A percentile compares a stretch with the other conserved stretches of the same genome.
phyloP scores from a whole-genome alignment of 2,888 invertebrate species.

The Andrena dorsata region DNA sequence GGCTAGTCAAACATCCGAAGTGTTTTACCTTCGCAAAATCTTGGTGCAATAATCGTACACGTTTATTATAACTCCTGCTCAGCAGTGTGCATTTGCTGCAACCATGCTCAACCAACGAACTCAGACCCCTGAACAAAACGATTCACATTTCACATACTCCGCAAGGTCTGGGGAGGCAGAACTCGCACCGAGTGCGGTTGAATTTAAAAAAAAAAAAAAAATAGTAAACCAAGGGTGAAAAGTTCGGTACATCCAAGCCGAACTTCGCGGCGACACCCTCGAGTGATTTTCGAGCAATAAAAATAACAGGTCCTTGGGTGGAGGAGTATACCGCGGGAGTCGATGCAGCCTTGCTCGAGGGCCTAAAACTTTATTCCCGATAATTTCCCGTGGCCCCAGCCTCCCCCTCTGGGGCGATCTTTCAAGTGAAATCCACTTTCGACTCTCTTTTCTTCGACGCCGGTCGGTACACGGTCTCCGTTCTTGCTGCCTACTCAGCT shows the following conservation, averaged over 20 bases:
- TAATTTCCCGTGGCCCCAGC: slow-evolving; percentile 44
- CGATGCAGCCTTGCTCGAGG: slow-evolving; percentile 18
- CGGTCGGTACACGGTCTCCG: slow-evolving; percentile 13
- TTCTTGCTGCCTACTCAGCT: slow-evolving; percentile 69
- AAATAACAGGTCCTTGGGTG: slow-evolving; percentile 20
- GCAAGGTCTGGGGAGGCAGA: neutral
- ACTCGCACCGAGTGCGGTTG: neutral
- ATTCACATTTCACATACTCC: neutral
- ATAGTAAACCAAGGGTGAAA: neutral
- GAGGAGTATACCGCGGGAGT: neutral
- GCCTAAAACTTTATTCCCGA: slow-evolving; percentile 52
- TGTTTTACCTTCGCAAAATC: too few relatives aligned
- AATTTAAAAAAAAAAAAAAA: slow-evolving; percentile 1
- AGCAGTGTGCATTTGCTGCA: neutral
- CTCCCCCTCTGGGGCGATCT: slow-evolving; percentile 32
- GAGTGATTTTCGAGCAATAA: slow-evolving; percentile 29
- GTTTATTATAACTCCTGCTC: neutral
- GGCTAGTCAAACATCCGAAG: too few relatives aligned
- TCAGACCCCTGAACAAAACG: neutral
- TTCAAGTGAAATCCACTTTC: slow-evolving; percentile 55
- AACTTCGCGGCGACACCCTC: neutral
- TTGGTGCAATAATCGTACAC: too few relatives aligned
- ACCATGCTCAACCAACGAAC: neutral
- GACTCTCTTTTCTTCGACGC: slow-evolving; percentile 14
- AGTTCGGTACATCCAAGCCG: neutral